Percentiles rank a stretch among this genome's conserved stretches.
Conservation (phyloP, 2,113 vertebrate species). For the Onychorhynchus coronatus region DNA sequence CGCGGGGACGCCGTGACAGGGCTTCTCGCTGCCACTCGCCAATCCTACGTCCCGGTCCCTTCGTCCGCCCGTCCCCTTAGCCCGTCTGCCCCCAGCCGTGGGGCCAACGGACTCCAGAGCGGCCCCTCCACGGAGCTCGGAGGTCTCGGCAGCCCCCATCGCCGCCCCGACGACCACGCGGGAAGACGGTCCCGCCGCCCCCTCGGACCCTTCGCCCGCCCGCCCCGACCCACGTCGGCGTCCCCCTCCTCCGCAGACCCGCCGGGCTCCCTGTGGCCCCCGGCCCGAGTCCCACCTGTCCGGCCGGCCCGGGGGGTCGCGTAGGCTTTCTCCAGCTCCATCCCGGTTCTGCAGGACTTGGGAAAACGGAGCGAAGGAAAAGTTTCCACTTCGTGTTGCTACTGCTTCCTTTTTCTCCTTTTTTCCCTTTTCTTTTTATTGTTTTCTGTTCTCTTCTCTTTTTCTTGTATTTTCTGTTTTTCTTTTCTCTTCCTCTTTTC, state of each 20-base stretch:
- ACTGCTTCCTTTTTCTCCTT: not conserved
- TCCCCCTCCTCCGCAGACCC: not conserved
- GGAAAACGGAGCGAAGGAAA: conserved; percentile 66
- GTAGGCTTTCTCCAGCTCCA: conserved; percentile 90
- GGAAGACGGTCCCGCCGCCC: not conserved
- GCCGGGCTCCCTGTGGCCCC: not conserved
- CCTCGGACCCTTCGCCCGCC: not conserved
- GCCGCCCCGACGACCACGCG: not conserved
- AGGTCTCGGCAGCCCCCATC: not conserved
- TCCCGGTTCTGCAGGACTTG: conserved; percentile 73
- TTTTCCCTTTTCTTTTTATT: not conserved
- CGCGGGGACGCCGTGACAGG: not conserved
- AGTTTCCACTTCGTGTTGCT: conserved; percentile 52
- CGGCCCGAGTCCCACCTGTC: conserved; percentile 82
- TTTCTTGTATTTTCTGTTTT: not conserved
- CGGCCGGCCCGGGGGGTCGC: conserved; percentile 82
- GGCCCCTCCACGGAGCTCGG: too few relatives aligned
- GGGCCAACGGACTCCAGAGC: too few relatives aligned
- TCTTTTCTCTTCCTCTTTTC: not conserved
- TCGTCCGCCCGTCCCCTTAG: not conserved
- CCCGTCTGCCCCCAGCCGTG: not conserved
- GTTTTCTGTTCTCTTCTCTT: not conserved
- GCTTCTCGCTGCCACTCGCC: not conserved
- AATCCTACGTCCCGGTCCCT: too few relatives aligned
- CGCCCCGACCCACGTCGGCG: not conserved